Conservation (phyloP, 2,113 vertebrate genomes). For the Anseranas semipalmata region DNA sequence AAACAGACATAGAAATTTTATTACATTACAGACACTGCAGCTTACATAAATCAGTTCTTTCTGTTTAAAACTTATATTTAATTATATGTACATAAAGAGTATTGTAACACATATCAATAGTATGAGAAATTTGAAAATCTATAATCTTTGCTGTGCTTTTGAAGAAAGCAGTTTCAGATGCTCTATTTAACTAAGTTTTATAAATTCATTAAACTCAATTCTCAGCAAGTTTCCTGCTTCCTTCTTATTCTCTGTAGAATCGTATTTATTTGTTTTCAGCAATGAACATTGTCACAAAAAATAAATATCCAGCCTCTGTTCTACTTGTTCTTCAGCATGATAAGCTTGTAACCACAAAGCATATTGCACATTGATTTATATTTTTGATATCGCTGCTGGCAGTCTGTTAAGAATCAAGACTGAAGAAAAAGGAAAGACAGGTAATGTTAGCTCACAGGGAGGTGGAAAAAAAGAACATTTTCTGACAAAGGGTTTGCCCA, state of each 20-base stretch:
- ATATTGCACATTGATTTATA: conserved; percentile 42
- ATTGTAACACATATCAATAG: neutral
- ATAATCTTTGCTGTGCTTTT: neutral
- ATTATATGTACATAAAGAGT: neutral
- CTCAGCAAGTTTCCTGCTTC: conserved; percentile 11
- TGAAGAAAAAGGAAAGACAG: neutral
- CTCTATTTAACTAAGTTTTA: conserved; percentile 46
- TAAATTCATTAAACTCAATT: neutral
- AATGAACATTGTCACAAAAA: conserved; percentile 22
- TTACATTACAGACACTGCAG: neutral
- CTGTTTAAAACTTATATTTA: neutral
- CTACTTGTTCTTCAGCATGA: conserved; percentile 70
- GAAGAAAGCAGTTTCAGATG: conserved; percentile 51
- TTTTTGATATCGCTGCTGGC: conserved; percentile 28
- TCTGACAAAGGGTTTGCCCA: conserved; percentile 50
- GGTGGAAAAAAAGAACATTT: conserved; percentile 34
- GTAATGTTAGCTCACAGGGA: conserved; percentile 20
- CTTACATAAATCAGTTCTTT: neutral
- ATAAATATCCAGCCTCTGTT: neutral
- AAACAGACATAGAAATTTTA: neutral
- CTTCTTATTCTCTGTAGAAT: conserved; percentile 42
- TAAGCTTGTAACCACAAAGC: conserved; percentile 43
- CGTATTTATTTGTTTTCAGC: conserved; percentile 43
- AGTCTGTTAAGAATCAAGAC: conserved; percentile 8
- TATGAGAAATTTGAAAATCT: neutral